Percentiles rank a stretch among this genome's conserved stretches.
Evolutionary conservation across 2,888 invertebrate species (phyloP).

Genomic region (Drosophila paracracens): DNA sequence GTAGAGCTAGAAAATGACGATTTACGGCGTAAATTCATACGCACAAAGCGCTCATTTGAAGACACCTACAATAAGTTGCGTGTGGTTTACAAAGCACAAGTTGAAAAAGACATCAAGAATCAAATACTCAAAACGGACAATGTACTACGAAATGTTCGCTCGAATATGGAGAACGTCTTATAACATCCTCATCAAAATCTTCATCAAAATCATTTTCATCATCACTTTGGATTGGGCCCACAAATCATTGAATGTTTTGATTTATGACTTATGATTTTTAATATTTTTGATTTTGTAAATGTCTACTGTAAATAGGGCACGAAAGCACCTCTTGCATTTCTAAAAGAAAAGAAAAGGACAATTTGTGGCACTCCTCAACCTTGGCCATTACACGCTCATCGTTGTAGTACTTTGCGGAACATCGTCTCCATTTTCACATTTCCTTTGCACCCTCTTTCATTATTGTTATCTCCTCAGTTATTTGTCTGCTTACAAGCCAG

Average conservation of each 20-base stretch:
- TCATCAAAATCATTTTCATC: constrained; percentile 1
- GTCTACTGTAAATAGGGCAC: constrained; percentile 28
- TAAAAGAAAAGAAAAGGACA: constrained; percentile 39
- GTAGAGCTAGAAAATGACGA: constrained; percentile 89
- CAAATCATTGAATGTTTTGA: constrained; percentile 13
- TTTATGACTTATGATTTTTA: constrained; percentile 2
- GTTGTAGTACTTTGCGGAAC: constrained; percentile 8
- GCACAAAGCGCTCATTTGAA: constrained; percentile 90
- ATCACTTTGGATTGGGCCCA: constrained; percentile 22
- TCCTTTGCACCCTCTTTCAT: constrained; percentile 8
- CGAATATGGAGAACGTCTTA: constrained; percentile 88
- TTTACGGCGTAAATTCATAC: constrained; percentile 89
- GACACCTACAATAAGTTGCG: constrained; percentile 91
- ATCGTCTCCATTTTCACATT: neutral
- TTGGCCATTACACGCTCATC: neutral
- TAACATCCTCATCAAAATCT: constrained; percentile 65
- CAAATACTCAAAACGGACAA: constrained; percentile 92
- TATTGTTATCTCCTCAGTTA: constrained; percentile 14
- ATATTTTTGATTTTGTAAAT: constrained; percentile 42
- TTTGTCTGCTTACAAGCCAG: constrained; percentile 10
- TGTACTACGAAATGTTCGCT: constrained; percentile 90
- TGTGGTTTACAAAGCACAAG: constrained; percentile 91
- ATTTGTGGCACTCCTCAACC: constrained; percentile 15
- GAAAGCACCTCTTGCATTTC: constrained; percentile 63
- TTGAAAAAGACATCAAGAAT: constrained; percentile 93